phyloP scores from a whole-genome alignment of 2,888 invertebrate genomes.

The Ligdia adustata region DNA sequence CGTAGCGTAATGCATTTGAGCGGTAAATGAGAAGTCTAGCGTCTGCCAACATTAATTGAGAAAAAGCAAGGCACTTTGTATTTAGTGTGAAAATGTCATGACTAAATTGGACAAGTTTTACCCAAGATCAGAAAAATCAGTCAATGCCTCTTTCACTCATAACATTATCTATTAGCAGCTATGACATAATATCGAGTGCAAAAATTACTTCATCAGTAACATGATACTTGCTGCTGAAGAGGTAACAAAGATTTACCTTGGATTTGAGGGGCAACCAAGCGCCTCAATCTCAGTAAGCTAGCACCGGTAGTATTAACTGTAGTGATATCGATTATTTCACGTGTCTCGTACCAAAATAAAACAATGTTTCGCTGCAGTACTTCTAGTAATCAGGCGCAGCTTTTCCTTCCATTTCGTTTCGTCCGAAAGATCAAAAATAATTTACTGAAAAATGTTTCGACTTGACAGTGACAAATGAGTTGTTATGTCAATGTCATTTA shows the following conservation, averaged over 20 bases:
- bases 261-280: conserved; percentile 5
- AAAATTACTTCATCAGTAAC: conserved; percentile 72
- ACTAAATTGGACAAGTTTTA: conserved; percentile 10
- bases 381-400: background rate
- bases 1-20: background rate
- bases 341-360: conserved; percentile 31
- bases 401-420: conserved; percentile 16
- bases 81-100: background rate
- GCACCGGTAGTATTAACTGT: conserved; percentile 1
- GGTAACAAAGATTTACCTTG: conserved; percentile 23
- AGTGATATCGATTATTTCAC: conserved; percentile 18
- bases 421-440: conserved; percentile 16
- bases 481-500: too few relatives aligned
- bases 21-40: background rate
- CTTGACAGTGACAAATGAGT: background rate
- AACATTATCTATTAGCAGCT: conserved; percentile 66
- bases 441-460: background rate
- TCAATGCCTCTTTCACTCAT: conserved; percentile 18
- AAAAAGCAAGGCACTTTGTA: background rate
- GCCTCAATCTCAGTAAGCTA: conserved; percentile 3
- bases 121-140: background rate
- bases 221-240: conserved; percentile 54
- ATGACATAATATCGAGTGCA: conserved; percentile 77
- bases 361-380: conserved; percentile 22
- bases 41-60: background rate